Evolutionary conservation across 37 sponge, comb jelly and placozoan species (phyloP), one percentile per base, ranked within the genome.

Genomic region (Lycopodina hypogea): DNA sequence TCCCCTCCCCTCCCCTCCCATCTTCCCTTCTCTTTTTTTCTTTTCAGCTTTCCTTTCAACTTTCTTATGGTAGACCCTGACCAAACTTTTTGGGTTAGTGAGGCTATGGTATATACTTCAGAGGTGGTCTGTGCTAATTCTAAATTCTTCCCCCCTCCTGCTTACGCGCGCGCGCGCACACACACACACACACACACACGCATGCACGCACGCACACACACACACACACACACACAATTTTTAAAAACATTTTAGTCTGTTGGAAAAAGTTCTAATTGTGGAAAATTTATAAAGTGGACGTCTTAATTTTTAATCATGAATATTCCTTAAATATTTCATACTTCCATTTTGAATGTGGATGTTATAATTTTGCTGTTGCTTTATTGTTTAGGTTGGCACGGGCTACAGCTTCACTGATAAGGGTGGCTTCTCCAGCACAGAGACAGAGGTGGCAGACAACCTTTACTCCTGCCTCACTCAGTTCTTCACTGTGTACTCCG

Each of bases 331-430:
- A n/a, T n/a, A n/a, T n/a, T n/a, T n/a, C n/a, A n/a, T n/a, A n/a
- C n/a, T n/a, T n/a, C n/a, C n/a, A n/a, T n/a, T n/a, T n/a, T n/a
- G n/a, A n/a, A n/a, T n/a, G n/a, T n/a, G n/a, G n/a, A n/a, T n/a
- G n/a, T n/a, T n/a, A n/a, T n/a, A n/a, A n/a, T n/a, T n/a, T n/a
- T n/a, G n/a, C n/a, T n/a, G n/a, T n/a, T n/a, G n/a, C n/a, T n/a
- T n/a, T n/a, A n/a, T n/a, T n/a, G n/a, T 32, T 15, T 72, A 91
- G 92, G 92, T 95, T 11, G 96, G 96, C 0, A 92, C 93, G 69
- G 96, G 96, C 7, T 95, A 83, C 72, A 95, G 96, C 37, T 95
- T 89, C 72, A 89, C 92, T 37, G 35, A 75, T 19, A 61, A 63
- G 0, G 72, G n/a, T 19, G 96, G 93, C 15, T 75, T 81, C 57